Conservation (phyloP, 1,140 invertebrate species). For the Bemisia tabaci region DNA sequence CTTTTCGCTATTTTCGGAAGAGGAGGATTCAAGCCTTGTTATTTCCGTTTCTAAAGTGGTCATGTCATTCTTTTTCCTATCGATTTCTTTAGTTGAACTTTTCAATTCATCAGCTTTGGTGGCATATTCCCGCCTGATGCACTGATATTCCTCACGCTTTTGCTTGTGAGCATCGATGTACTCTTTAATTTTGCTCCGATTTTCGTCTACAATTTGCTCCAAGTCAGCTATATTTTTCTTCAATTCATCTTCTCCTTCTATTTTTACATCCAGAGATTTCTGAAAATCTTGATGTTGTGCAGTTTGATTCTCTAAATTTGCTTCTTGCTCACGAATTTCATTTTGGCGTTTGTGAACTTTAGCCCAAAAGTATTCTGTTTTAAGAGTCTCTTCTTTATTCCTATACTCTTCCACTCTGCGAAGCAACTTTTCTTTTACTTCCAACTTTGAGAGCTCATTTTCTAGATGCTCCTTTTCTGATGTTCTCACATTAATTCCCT, state of each 20-base stretch:
- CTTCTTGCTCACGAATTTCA: neutral
- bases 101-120: neutral
- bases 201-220: constrained; percentile 15
- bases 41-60: neutral
- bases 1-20: neutral
- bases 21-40: neutral
- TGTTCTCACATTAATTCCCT: neutral
- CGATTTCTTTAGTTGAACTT: neutral
- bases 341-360: neutral
- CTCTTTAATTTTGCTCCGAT: neutral
- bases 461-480: neutral
- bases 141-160: neutral
- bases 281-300: neutral
- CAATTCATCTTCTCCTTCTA: constrained; percentile 12
- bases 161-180: neutral
- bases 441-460: constrained; percentile 8
- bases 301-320: neutral
- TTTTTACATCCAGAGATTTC: neutral
- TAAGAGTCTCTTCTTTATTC: neutral
- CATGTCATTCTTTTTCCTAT: neutral
- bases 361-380: constrained; percentile 9
- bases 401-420: constrained; percentile 1
- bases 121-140: neutral
- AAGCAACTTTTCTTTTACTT: constrained; percentile 3
- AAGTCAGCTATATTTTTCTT: constrained; percentile 20